Percentiles rank a stretch among this genome's conserved stretches.
Conservation (phyloP, 2,888 invertebrate genomes). For the Papilio gigon region DNA sequence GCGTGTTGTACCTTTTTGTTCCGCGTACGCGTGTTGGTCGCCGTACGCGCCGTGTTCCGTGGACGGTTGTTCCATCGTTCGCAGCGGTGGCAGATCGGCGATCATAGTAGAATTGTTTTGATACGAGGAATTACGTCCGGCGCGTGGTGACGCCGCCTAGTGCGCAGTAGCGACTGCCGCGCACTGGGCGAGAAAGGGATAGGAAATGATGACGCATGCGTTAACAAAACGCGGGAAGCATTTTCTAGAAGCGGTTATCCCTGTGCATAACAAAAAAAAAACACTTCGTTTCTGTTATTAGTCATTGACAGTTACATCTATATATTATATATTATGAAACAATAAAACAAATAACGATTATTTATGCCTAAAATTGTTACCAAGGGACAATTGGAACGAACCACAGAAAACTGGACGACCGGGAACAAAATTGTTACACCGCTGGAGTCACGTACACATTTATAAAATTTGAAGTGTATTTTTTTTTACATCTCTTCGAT, state of each 20-base stretch:
- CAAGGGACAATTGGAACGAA: neutral
- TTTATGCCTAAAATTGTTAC: neutral
- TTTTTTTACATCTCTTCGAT: neutral
- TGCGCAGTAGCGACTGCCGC: constrained; percentile 74
- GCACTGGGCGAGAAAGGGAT: constrained; percentile 69
- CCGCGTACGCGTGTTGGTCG: constrained; percentile 50
- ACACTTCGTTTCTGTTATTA: neutral
- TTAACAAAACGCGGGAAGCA: constrained; percentile 71
- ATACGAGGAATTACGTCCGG: constrained; percentile 50
- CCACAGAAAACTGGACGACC: neutral
- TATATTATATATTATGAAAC: neutral
- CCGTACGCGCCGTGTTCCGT: constrained; percentile 50
- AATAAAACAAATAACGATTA: neutral
- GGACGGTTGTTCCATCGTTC: constrained; percentile 57
- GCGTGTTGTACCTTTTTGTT: constrained; percentile 44
- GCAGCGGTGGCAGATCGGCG: constrained; percentile 65
- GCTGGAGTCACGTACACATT: neutral
- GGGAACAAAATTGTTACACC: neutral
- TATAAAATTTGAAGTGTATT: neutral
- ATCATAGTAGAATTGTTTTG: constrained; percentile 67
- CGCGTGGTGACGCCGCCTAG: constrained; percentile 62
- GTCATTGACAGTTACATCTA: neutral
- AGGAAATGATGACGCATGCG: constrained; percentile 70
- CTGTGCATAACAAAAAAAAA: constrained; percentile 32
- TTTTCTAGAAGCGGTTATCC: constrained; percentile 67